Evolutionary conservation across 2,113 vertebrate species (phyloP), one percentile per base, ranked within the genome.

Genomic region (Zonotrichia leucophrys): DNA sequence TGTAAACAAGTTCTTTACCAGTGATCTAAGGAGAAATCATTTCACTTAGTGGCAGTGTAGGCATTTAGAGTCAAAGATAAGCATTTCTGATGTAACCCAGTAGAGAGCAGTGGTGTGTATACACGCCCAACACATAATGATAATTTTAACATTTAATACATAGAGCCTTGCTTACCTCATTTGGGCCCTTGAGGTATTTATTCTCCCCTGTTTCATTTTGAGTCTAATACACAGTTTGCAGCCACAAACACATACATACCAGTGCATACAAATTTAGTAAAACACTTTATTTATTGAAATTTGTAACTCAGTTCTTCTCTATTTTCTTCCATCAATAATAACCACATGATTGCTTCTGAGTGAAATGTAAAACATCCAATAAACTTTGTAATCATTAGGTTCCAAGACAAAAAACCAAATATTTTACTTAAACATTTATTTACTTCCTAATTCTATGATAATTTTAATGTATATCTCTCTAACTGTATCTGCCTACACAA

Each of bases 381-480:
- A 92, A 96, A 67, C 30, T 78, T 83, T 94, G 42, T 94, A 85
- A 88, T 92, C 49, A 19, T 94, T 96, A 85, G 63, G 83, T 94
- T 94, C 63, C 76, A 94, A 85, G 41, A 94, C 86, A 79, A 83
- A 95, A 75, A 41, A 49, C 70, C 49, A 96, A 97, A 96, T 95
- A 78, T 92, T 94, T 95, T 86, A 94, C 64, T 96, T 97, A 76
- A 87, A 90, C 60, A 75, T 78, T 78, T 92, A 86, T 92, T 90
- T 94, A 37, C 47, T 92, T 96, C 70, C 90, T 97, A 96, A 96
- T 97, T 96, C 64, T 81, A 33, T 39, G 47, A 72, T 96, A 92
- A 94, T 97, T 97, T 97, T 97, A 79, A 92, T 96, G 69, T 97
- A 21, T 88, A 85, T 95, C 84, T 96, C 39, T 55, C 88, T 95